Base-by-base conservation (phyloP, 2,888 invertebrate genomes). In the Sipunculus nudus region DNA sequence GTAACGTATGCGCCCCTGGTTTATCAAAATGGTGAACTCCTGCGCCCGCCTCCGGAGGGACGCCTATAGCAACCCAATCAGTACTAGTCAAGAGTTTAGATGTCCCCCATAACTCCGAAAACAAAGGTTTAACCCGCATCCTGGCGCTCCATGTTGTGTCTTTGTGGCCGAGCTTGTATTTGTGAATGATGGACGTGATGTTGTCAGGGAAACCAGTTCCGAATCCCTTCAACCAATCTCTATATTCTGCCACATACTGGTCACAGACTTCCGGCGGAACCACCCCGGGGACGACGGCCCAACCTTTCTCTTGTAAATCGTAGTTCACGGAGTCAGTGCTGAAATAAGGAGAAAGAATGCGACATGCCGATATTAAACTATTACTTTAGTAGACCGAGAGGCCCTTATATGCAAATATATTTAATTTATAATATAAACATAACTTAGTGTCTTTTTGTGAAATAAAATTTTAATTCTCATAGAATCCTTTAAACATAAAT, bases 1-100 rank as follows among this genome's bases (percentile, higher is more conserved):
- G 79, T 16, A 79, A 64, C 75, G 74, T 76, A 32, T 66, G 68
- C 6, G 65, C 45, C 3, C 68, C 68, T 1, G 49, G 57, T 3
- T 26, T 23, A 28, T 65, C 55, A 26, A 60, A 62, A n/a, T n/a
- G n/a, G n/a, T n/a, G n/a, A 6, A 31, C 39, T 39, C 74, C 75
- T 25, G 70, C 55, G 1, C 77, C 72, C 4, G 65, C 54, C 61
- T 79, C 78, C 0, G 79, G 78, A 3, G 79, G 79, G 1, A 75
- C 69, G 0, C 77, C 78, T 31, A 78, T 75, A 6, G 79, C 75
- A 16, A 79, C 70, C 21, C 76, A 76, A 43, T 78, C 79, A 49
- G 74, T 46, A 53, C 78, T 78, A 8, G 72, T 68, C 38, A 77
- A 58, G 1, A 79, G 67, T 61, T 77, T 75, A 1, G 75, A 73